Percentiles rank a stretch among this genome's conserved stretches.
phyloP scores from a whole-genome alignment of 2,797 vertebrate genomes.

The Schizopygopsis pylzovi region DNA sequence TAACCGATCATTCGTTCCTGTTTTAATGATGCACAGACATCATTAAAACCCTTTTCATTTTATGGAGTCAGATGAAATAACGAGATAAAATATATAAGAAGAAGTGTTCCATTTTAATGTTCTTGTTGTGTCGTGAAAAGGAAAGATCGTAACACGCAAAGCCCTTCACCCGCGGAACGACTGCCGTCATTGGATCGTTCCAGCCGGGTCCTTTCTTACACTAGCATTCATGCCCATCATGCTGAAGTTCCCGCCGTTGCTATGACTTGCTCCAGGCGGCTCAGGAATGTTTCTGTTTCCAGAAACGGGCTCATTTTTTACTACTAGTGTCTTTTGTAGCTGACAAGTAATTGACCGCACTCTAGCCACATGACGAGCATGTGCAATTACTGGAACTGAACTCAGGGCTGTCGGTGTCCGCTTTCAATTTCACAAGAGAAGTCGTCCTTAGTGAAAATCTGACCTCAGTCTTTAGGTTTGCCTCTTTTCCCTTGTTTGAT shows the following conservation, averaged over 20 bases:
- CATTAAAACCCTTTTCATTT: too few species aligned
- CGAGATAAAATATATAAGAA: too few species aligned
- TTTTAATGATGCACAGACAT: too few species aligned
- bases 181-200: too few species aligned
- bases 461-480: not conserved
- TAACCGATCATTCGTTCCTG: too few species aligned
- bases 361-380: slow-evolving; percentile 30
- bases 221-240: not conserved
- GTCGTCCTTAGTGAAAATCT: not conserved
- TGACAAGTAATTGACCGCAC: slow-evolving; percentile 29
- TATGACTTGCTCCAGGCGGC: slow-evolving; percentile 13
- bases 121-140: too few species aligned
- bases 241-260: not conserved
- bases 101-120: too few species aligned
- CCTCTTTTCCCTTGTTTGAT: not conserved
- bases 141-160: too few species aligned
- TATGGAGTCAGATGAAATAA: too few species aligned
- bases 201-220: too few species aligned
- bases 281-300: slow-evolving; percentile 34
- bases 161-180: too few species aligned
- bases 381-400: slow-evolving; percentile 25
- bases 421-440: slow-evolving; percentile 39
- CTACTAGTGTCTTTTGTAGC: slow-evolving; percentile 40
- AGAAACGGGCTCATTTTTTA: slow-evolving; percentile 34
- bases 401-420: not conserved